phyloP scores from a whole-genome alignment of 1,140 invertebrate species.

The Bombus waltoni region DNA sequence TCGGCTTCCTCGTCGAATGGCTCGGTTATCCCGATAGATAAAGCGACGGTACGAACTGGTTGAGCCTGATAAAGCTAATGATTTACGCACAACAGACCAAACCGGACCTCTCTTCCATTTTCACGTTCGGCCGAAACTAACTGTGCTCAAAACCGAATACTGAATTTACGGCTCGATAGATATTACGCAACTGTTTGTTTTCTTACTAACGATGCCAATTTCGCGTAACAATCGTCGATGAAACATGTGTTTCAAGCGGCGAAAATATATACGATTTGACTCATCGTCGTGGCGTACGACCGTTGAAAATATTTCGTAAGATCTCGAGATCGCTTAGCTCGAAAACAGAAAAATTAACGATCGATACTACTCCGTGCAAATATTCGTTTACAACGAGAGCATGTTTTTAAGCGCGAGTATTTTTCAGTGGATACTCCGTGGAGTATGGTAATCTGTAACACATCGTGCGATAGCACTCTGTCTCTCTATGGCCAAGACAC shows the following conservation, averaged over 20 bases:
- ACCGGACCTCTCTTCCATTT: constrained; percentile 56
- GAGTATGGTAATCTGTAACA: too few species aligned
- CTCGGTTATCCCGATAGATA: constrained; percentile 77
- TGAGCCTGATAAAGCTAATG: constrained; percentile 81
- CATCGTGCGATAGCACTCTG: too few species aligned
- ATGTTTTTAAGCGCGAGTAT: not conserved
- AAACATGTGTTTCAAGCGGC: not conserved
- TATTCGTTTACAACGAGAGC: too few species aligned
- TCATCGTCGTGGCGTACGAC: not conserved
- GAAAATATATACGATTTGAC: not conserved
- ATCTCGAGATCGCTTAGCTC: constrained; percentile 51
- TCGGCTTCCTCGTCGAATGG: constrained; percentile 73
- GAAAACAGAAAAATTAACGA: constrained; percentile 12
- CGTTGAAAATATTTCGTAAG: too few species aligned
- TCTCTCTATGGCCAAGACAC: too few species aligned
- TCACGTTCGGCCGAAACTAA: constrained; percentile 65
- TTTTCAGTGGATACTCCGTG: too few species aligned
- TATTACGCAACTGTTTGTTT: constrained; percentile 29
- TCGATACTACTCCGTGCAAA: too few species aligned
- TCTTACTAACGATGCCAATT: not conserved
- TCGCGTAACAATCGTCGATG: not conserved
- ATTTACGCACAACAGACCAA: constrained; percentile 72
- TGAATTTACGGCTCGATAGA: constrained; percentile 67
- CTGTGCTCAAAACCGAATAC: constrained; percentile 66
- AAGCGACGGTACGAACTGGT: constrained; percentile 77